Evolutionary conservation across 2,113 vertebrate species (phyloP).

Genomic region (Tretioscincus oriximinensis): DNA sequence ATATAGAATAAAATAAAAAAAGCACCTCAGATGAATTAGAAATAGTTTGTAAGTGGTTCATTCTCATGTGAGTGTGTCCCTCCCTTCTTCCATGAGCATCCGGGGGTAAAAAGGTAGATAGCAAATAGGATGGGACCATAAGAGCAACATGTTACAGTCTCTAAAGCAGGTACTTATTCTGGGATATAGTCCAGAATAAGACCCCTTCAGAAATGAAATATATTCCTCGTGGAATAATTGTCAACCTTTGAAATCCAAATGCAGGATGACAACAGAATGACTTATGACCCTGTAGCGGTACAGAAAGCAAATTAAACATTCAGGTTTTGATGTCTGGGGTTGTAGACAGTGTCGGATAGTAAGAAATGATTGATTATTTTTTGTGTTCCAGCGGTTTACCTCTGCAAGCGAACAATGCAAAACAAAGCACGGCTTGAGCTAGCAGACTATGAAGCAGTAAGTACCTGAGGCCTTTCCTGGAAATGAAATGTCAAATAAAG

Average conservation of each 20-base stretch:
- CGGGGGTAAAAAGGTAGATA: too few species aligned
- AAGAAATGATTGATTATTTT: constrained; percentile 49
- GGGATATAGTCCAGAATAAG: too few species aligned
- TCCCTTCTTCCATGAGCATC: too few species aligned
- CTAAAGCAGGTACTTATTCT: too few species aligned
- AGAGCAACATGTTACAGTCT: too few species aligned
- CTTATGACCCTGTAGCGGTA: not conserved
- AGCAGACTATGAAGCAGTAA: constrained; percentile 96
- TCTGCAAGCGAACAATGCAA: constrained; percentile 99
- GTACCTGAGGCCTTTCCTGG: constrained; percentile 58
- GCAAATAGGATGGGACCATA: too few species aligned
- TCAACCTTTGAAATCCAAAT: constrained; percentile 21
- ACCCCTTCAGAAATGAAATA: not conserved
- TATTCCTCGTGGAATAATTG: constrained; percentile 1
- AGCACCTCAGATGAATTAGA: too few species aligned
- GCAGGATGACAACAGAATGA: not conserved
- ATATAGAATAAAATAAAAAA: too few species aligned
- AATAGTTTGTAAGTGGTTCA: too few species aligned
- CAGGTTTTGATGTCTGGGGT: constrained; percentile 23
- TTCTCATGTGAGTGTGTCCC: too few species aligned
- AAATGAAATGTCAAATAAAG: constrained; percentile 15
- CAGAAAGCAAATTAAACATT: constrained; percentile 5
- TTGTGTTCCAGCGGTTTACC: constrained; percentile 89
- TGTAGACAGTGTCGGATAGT: constrained; percentile 21
- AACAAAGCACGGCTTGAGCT: constrained; percentile 97